Base-by-base conservation (phyloP, 2,797 vertebrate genomes). In the Oryzias dopingdopingensis region DNA sequence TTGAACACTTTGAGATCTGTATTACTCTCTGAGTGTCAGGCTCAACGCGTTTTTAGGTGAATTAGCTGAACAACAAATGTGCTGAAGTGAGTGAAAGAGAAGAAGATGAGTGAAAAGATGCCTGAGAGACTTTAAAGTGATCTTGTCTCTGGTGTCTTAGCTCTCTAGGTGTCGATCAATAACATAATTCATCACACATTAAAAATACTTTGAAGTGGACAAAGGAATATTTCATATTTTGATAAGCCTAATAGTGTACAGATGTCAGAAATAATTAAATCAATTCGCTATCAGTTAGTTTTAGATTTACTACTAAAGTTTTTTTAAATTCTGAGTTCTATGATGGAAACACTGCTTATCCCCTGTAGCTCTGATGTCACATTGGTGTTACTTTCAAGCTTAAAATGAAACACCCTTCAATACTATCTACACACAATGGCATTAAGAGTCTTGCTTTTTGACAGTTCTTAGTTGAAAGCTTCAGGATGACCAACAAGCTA, bases 1-100 rank as follows among this genome's bases (percentile, higher is more conserved):
- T 77, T 79, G 56, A 74, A 74, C 66, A 71, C 78, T 81, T 76
- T 72, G 70, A 69, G 68, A 65, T 76, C 66, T 52, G 55, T 80
- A 57, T 67, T 69, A 59, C 62, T 76, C 65, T 24, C 54, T 56
- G 54, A 70, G 80, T 79, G 71, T 77, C 56, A 50, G 51, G 44
- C 66, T 73, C 63, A 65, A 65, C 56, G 63, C 41, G 67, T 78
- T 76, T 85, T 77, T 61, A 65, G 59, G 65, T 70, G 75, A 79
- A 79, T 82, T 76, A 66, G 66, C 53, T 67, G 46, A 77, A 69
- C 61, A 79, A 63, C 67, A 67, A 61, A 56, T 65, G 42, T 53
- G 52, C 46, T 67, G 50, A 54, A 68, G 56, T 62, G 43, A 57
- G 67, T 56, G 54, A 64, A 77, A 76, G 49, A 64, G 65, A 68